Conservation (phyloP, 2,113 vertebrate species). For the Turdus rufiventris region DNA sequence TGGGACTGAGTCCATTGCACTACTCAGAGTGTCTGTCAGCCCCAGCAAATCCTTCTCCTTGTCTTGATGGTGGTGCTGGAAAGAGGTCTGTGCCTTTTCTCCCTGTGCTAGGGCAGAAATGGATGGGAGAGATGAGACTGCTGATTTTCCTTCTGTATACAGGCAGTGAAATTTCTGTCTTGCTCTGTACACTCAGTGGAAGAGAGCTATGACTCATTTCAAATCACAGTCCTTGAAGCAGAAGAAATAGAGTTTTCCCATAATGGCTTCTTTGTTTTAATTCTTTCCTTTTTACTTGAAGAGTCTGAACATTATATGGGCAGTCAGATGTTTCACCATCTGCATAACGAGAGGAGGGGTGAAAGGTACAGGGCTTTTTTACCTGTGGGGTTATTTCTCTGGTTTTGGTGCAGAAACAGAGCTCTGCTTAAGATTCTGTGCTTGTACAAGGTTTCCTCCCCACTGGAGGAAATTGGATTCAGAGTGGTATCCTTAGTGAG, state of each 20-base stretch:
- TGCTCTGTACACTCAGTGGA: not conserved
- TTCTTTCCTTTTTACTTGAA: not conserved
- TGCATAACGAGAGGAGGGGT: not conserved
- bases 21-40: not conserved
- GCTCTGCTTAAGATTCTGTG: not conserved
- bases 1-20: not conserved
- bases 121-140: not conserved
- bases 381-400: not conserved
- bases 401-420: not conserved
- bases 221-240: not conserved
- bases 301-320: not conserved
- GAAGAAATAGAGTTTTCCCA: not conserved
- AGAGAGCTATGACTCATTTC: not conserved
- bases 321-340: not conserved
- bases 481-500: not conserved
- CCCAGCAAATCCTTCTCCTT: not conserved
- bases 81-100: not conserved
- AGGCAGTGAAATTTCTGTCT: not conserved
- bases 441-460: not conserved
- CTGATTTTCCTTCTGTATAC: not conserved
- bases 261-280: not conserved
- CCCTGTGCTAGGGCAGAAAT: not conserved
- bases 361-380: not conserved
- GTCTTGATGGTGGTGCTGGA: not conserved
- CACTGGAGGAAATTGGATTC: not conserved